Percentiles rank a stretch among this genome's conserved stretches.
Evolutionary conservation across 1,140 invertebrate species (phyloP).

Genomic region (Papilio glaucus): DNA sequence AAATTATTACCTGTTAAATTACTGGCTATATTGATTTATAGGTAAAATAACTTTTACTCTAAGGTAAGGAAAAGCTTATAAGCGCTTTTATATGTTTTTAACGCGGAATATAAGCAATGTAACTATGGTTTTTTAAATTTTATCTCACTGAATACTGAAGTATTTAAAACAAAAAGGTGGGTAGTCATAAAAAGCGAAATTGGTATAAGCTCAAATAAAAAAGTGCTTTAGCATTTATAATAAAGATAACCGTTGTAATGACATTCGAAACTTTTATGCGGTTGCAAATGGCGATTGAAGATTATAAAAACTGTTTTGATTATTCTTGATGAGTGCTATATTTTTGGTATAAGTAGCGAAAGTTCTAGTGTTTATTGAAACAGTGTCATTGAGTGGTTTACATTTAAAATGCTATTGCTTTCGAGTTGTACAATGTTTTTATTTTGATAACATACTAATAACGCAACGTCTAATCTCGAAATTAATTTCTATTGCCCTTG

Average conservation of each 20-base stretch:
- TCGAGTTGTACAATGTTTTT: background rate
- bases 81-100: too few relatives aligned
- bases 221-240: background rate
- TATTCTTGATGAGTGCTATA: background rate
- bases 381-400: background rate
- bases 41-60: too few relatives aligned
- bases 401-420: background rate
- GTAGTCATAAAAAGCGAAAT: slow-evolving; percentile 5
- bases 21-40: too few relatives aligned
- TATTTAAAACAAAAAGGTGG: too few relatives aligned
- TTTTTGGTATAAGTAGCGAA: background rate
- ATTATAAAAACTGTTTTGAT: background rate
- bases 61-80: too few relatives aligned
- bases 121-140: background rate
- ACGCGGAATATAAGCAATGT: background rate
- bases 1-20: too few relatives aligned
- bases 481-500: too few relatives aligned
- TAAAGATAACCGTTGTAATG: slow-evolving; percentile 14
- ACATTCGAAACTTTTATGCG: slow-evolving; percentile 11
- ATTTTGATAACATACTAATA: background rate
- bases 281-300: background rate
- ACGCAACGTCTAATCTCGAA: too few relatives aligned
- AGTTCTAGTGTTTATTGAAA: slow-evolving; percentile 6
- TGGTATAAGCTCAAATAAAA: slow-evolving; percentile 8
- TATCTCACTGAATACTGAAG: background rate